Conservation (phyloP, 2,888 invertebrate genomes). For the Acleris sparsana region DNA sequence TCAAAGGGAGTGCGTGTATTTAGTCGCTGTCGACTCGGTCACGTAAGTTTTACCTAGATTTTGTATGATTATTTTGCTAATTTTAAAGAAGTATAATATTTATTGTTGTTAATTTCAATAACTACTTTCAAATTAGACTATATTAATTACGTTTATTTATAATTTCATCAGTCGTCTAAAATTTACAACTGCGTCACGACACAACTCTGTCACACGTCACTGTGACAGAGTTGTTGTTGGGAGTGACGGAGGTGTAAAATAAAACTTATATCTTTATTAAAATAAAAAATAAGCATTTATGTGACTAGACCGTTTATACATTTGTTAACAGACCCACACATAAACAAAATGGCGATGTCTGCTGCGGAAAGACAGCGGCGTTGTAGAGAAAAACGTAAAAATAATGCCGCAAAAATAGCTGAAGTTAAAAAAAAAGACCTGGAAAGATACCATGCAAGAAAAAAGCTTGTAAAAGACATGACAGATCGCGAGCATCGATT, state of each 20-base stretch:
- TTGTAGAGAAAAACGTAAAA: constrained; percentile 23
- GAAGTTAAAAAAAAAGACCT: constrained; percentile 32
- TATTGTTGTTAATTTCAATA: neutral
- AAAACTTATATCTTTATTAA: neutral
- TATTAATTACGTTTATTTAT: constrained; percentile 1
- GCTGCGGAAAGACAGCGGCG: constrained; percentile 16
- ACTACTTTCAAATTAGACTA: neutral
- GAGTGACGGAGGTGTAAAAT: neutral
- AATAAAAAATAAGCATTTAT: neutral
- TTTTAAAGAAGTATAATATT: neutral
- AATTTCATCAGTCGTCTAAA: constrained; percentile 5
- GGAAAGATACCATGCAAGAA: constrained; percentile 27
- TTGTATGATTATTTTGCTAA: neutral
- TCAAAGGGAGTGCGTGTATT: constrained; percentile 2
- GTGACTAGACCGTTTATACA: neutral
- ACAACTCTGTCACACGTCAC: constrained; percentile 1
- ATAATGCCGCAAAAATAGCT: constrained; percentile 22
- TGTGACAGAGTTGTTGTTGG: neutral
- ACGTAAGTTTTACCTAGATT: constrained; percentile 2
- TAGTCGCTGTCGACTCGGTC: neutral
- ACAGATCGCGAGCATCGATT: constrained; percentile 26
- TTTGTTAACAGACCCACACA: neutral
- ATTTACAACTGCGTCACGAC: constrained; percentile 1
- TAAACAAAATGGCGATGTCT: constrained; percentile 1
- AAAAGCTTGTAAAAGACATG: constrained; percentile 33